Conservation (phyloP, 2,113 vertebrate species). For the Myotis davidii region DNA sequence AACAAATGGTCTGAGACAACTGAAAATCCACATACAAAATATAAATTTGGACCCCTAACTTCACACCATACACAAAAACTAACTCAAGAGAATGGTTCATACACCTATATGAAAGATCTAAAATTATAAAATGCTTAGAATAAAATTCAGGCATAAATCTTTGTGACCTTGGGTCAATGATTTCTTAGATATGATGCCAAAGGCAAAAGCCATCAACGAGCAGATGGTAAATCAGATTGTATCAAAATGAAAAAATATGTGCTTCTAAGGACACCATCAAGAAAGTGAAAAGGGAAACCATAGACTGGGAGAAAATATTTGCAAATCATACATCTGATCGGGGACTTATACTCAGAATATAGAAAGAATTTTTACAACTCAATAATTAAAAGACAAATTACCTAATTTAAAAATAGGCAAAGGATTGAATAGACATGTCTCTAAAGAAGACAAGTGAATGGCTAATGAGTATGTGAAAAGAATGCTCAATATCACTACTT, state of each 20-base stretch:
- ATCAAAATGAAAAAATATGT: background rate
- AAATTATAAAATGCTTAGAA: background rate
- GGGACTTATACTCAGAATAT: background rate
- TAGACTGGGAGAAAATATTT: background rate
- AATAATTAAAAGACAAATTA: background rate
- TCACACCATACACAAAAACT: background rate
- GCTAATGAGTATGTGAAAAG: background rate
- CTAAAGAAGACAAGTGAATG: background rate
- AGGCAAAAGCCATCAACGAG: background rate
- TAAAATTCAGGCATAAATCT: background rate
- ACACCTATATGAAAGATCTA: background rate
- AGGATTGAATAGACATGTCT: background rate
- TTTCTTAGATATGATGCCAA: background rate
- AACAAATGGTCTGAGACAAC: background rate
- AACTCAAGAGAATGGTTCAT: background rate
- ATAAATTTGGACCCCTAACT: background rate
- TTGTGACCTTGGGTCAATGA: background rate
- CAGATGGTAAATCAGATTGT: background rate
- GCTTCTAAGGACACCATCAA: background rate
- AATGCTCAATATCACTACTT: background rate
- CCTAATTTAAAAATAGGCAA: background rate
- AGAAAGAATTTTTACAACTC: background rate
- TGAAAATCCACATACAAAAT: background rate
- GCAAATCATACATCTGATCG: background rate
- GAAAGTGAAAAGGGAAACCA: constrained; percentile 5